phyloP scores from a whole-genome alignment of 2,797 vertebrate genomes.

The Eospalax fontanierii region DNA sequence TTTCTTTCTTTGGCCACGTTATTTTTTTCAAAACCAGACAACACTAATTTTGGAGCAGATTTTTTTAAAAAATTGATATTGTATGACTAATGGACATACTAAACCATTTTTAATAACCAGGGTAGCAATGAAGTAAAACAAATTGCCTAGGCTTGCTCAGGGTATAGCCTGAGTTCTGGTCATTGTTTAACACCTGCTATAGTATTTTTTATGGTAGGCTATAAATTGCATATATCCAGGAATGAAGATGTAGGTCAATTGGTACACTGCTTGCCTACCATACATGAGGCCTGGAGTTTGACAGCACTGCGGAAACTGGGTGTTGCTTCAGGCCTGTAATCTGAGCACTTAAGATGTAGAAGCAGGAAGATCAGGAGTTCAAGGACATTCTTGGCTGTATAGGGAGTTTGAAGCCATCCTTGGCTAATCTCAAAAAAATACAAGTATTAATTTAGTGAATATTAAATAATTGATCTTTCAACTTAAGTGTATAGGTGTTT shows the following conservation, averaged over 20 bases:
- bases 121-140: conserved; percentile 42
- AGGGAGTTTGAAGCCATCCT: background rate
- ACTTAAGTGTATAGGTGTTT: background rate
- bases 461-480: conserved; percentile 41
- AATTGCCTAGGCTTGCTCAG: conserved; percentile 4
- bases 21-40: conserved; percentile 50
- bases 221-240: background rate
- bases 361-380: too few relatives aligned
- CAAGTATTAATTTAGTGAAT: background rate
- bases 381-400: background rate
- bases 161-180: background rate
- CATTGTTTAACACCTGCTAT: conserved; percentile 35
- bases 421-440: background rate
- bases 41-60: background rate
- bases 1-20: conserved; percentile 33
- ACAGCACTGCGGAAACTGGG: background rate
- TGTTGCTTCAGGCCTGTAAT: background rate
- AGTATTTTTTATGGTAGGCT: conserved; percentile 62
- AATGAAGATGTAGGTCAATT: background rate
- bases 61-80: background rate
- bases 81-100: background rate
- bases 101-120: conserved; percentile 55
- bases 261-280: background rate
- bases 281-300: background rate
- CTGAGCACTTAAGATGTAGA: background rate